Percentiles rank a stretch among this genome's conserved stretches.
These are phyloP conservation scores for Odocoileus hemionus DNA, from an alignment of 2,113 vertebrate genomes.

Conservation along the genomic window DNA sequence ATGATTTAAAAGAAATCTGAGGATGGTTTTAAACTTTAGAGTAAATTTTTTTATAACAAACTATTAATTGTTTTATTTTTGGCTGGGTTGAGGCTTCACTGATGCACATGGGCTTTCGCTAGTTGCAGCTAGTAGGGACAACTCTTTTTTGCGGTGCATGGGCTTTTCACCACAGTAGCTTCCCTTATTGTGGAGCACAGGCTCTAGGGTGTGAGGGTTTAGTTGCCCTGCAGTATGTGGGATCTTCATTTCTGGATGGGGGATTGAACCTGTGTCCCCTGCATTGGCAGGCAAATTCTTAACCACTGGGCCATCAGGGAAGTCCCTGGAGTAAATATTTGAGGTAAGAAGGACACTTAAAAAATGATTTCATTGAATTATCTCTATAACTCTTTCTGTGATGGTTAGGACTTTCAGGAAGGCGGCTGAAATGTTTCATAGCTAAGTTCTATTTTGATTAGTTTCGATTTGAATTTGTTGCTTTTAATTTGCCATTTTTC, in stretches of 20 bases:
- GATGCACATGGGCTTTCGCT: background rate
- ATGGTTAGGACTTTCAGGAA: constrained; percentile 40
- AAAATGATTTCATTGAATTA: constrained; percentile 63
- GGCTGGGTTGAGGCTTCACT: background rate
- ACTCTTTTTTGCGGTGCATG: background rate
- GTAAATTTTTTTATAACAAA: background rate
- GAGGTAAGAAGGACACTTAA: constrained; percentile 49
- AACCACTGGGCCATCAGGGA: background rate
- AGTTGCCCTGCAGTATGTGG: background rate
- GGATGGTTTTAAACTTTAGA: constrained; percentile 61
- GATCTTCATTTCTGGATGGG: background rate
- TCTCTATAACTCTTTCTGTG: constrained; percentile 39
- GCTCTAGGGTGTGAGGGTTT: background rate
- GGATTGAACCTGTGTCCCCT: background rate
- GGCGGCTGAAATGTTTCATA: constrained; percentile 1
- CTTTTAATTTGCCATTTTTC: constrained; percentile 2
- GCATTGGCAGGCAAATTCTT: background rate
- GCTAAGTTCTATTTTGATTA: constrained; percentile 16
- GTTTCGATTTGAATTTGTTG: constrained; percentile 38
- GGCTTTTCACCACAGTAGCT: background rate
- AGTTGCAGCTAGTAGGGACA: background rate
- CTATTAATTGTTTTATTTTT: background rate
- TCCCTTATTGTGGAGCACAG: background rate
- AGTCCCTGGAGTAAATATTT: background rate
- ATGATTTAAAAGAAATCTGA: constrained; percentile 65